A percentile compares a stretch with the other conserved stretches of the same genome.
Conservation (phyloP, 2,888 invertebrate genomes). For the Tetranychus truncatus region DNA sequence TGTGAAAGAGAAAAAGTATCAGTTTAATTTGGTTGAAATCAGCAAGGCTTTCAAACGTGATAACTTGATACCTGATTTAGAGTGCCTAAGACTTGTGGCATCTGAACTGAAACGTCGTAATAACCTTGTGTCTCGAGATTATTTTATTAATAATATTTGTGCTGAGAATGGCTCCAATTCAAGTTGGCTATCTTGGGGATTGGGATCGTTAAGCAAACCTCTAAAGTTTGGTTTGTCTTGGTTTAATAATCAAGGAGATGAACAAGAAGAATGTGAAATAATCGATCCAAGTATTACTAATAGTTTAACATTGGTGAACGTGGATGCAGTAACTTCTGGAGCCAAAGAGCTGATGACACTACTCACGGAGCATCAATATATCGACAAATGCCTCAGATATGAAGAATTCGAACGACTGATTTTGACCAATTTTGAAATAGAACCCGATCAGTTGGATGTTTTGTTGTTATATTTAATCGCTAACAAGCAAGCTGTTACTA, state of each 20-base stretch:
- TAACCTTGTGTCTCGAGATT: slow-evolving; percentile 10
- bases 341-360: background rate
- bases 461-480: background rate
- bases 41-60: slow-evolving; percentile 14
- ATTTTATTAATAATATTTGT: slow-evolving; percentile 10
- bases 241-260: background rate
- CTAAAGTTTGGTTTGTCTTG: background rate
- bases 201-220: slow-evolving; percentile 1
- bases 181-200: slow-evolving; percentile 17
- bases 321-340: background rate
- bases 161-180: background rate
- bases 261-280: slow-evolving; percentile 5
- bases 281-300: background rate
- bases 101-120: slow-evolving; percentile 13
- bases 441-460: background rate
- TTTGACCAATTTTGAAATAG: background rate
- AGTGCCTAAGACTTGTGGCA: slow-evolving; percentile 17
- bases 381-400: background rate
- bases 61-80: slow-evolving; percentile 10
- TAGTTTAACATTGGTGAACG: background rate
- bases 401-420: background rate
- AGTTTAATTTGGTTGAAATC: slow-evolving; percentile 15
- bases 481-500: background rate
- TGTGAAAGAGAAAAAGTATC: slow-evolving; percentile 6
- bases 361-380: background rate